Evolutionary conservation across 2,797 vertebrate species (phyloP), one percentile per base, ranked within the genome.

Genomic region (Etheostoma perlongum): DNA sequence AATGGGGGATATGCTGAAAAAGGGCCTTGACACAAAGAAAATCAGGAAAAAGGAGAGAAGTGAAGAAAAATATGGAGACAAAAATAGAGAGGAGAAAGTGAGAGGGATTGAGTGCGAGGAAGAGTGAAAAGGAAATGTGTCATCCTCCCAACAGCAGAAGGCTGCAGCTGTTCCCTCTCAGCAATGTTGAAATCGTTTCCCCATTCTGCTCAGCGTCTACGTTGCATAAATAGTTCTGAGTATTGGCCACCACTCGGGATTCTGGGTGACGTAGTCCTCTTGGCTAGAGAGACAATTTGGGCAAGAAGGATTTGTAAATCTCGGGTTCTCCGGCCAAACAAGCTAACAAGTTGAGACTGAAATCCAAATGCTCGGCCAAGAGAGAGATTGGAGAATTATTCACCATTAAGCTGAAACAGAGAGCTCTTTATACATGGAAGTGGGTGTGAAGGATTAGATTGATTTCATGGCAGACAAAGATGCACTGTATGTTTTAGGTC

Each of bases 131-230:
- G 65, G 81, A 87, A 80, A 82, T 87, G 72, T 88, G 76, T 87
- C 82, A 89, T 83, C 85, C 53, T 75, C 81, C 76, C 76, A 76
- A 44, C 77, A 75, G 75, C 88, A 88, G 84, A 85, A 47, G 1
- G 52, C 66, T 77, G 88, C 92, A 93, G 89, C 92, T 92, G 91
- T 89, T 93, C 85, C 72, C 79, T 67, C 81, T 85, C 76, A 82
- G 81, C 78, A 82, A 86, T 86, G 85, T 80, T 81, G 76, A 91
- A 91, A 91, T 84, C 48, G 47, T 85, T 86, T 89, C 78, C 84
- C 85, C 84, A 78, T 79, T 88, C 80, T 82, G 69, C 83, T 79
- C 60, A 30, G 61, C 19, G 18, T 80, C 69, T 49, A 27, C 59
- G 76, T 49, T 72, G 82, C 70, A 82, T 78, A 78, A 81, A 85